phyloP scores from a whole-genome alignment of 53 echinoderm and acorn worm species.

The Stichopus horrens region DNA sequence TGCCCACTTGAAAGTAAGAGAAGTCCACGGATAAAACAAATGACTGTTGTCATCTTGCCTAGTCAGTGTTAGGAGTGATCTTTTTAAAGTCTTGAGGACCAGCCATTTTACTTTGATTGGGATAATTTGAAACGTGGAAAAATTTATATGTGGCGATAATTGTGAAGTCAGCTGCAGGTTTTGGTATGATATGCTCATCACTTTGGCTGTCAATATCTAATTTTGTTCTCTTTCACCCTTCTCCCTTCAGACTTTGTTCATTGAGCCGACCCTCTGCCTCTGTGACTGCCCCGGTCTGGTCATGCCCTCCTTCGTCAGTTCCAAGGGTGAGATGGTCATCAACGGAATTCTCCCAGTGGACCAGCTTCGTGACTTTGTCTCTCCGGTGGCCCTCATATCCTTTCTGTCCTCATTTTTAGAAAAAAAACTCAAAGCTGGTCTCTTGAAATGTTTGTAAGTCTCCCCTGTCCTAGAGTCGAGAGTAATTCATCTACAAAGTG shows the following conservation, averaged over 20 bases:
- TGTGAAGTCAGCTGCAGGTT: too few relatives aligned
- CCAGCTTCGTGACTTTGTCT: constrained; percentile 78
- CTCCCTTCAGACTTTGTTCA: constrained; percentile 76
- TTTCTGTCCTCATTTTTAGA: constrained; percentile 39
- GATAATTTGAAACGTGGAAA: too few relatives aligned
- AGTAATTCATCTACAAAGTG: too few relatives aligned
- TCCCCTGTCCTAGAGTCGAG: not conserved
- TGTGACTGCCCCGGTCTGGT: constrained; percentile 98
- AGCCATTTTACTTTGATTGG: too few relatives aligned
- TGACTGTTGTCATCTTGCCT: too few relatives aligned
- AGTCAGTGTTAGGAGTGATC: too few relatives aligned
- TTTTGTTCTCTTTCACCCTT: not conserved
- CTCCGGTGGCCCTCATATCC: constrained; percentile 93
- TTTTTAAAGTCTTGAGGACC: too few relatives aligned
- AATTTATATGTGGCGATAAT: too few relatives aligned
- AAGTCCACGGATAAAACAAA: too few relatives aligned
- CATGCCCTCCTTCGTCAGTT: constrained; percentile 91
- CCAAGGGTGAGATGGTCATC: constrained; percentile 89
- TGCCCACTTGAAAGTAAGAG: too few relatives aligned
- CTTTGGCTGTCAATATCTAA: too few relatives aligned
- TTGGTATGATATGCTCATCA: too few relatives aligned
- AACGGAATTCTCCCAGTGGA: constrained; percentile 96
- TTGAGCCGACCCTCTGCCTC: constrained; percentile 86
- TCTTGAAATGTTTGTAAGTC: not conserved
- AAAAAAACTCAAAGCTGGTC: not conserved